phyloP scores from a whole-genome alignment of 92 coral and sea anemone species.

The Desmophyllum pertusum region DNA sequence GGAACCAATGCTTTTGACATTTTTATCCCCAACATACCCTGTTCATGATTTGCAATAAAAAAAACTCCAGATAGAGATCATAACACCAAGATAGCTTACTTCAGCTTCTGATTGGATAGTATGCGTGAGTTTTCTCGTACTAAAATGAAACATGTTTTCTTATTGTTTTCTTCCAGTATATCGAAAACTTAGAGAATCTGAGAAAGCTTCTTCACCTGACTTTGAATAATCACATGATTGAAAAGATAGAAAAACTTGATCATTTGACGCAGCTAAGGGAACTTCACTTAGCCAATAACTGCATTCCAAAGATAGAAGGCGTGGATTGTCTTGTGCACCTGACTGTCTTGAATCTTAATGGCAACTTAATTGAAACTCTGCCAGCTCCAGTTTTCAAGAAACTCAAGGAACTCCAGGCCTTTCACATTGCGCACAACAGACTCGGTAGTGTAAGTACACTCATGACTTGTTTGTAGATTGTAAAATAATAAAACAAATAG shows the following conservation, averaged over 20 bases:
- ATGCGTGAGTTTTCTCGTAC: too few species aligned
- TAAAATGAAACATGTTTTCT: not conserved
- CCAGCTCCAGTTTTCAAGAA: conserved; percentile 84
- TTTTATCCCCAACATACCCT: too few species aligned
- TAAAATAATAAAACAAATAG: too few species aligned
- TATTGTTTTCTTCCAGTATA: conserved; percentile 59
- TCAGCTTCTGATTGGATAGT: too few species aligned
- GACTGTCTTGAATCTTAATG: conserved; percentile 83
- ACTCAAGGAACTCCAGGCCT: conserved; percentile 72
- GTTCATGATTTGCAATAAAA: too few species aligned
- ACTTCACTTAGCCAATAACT: conserved; percentile 86
- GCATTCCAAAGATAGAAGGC: conserved; percentile 84
- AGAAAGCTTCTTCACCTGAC: conserved; percentile 72
- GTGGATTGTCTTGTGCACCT: conserved; percentile 74
- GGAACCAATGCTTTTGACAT: too few species aligned
- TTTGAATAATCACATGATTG: conserved; percentile 89
- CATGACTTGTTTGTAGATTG: too few species aligned
- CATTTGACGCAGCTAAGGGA: conserved; percentile 81
- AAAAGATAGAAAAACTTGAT: conserved; percentile 92
- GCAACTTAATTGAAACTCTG: conserved; percentile 76
- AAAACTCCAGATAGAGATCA: too few species aligned
- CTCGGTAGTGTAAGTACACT: conserved; percentile 79
- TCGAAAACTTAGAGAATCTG: conserved; percentile 89
- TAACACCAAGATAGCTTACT: too few species aligned
- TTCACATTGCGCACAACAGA: conserved; percentile 82